Evolutionary conservation across 2,113 vertebrate species (phyloP), one percentile per base, ranked within the genome.

Genomic region (Emydocephalus ijimae): DNA sequence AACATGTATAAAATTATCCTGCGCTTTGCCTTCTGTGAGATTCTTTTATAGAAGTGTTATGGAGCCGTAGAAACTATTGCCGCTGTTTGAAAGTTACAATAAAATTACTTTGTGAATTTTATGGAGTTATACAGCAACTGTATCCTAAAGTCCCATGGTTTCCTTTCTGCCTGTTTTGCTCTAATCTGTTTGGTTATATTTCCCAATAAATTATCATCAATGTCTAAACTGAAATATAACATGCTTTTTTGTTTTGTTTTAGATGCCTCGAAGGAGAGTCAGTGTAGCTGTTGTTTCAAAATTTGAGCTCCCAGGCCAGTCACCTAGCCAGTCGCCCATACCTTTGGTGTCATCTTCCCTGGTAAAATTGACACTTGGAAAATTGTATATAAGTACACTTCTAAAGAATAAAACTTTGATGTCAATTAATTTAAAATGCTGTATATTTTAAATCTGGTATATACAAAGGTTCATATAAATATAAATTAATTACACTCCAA

Each of bases 201-300:
- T 43, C 18, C 23, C 45, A 39, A 56, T 64, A 39, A 74, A 50
- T 1, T 48, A 89, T 56, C 34, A 50, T 14, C 5, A 69, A 69
- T 69, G 48, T 48, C 23, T 56, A 54, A 87, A 48, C 26, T 43
- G 0, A 91, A 34, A 89, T 15, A 57, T 55, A 89, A 81, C 91
- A 92, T 29, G 61, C 90, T 61, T 92, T 50, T 50, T 50, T 48
- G 48, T 93, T 91, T 96, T 95, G 50, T 94, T 74, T 61, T 86
- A 99, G 99, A 97, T 99, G 97, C 99, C 99, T 91, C 98, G 99
- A 56, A 98, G 99, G 23, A 98, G 99, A 96, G 99, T 99, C 96
- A 99, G 99, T 61, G 99, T 99, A 85, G 99, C 99, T 0, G 99
- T 99, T 92, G 99, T 99, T 94, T 99, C 99, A 7, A 99, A 99